Evolutionary conservation across 1,140 invertebrate species (phyloP), one percentile per base, ranked within the genome.

Genomic region (Sitophilus oryzae): DNA sequence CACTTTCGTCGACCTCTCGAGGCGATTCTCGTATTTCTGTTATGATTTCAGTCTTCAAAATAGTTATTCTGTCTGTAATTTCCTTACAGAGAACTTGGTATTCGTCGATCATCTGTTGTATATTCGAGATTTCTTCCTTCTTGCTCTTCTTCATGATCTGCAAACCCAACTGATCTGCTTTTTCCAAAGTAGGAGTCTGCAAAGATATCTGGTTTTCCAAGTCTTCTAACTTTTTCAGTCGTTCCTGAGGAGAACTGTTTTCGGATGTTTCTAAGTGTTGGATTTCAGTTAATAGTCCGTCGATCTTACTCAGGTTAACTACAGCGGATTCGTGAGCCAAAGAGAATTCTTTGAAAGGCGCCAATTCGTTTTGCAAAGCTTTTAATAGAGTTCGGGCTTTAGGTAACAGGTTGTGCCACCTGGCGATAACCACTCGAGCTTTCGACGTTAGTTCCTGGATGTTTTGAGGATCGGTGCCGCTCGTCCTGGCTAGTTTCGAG

Each of bases 261-360:
- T 76, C 62, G 46, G 76, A 56, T 36, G 71, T 59, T 52, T 77
- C 73, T 2, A 86, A 70, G 56, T 87, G 82, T 60, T 86, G 77
- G 3, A 86, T 65, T 55, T 86, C 76, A 0, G 84, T 86, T 2
- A 89, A 65, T 19, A 80, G 71, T 1, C 82, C 81, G 62, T 89
- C 85, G 1, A 86, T 75, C 59, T 83, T 80, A 0, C 81, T 83
- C 2, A 89, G 69, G 1, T 78, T 79, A 9, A 86, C 76, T 0
- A 87, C 77, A 0, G 84, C 82, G 15, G 79, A 77, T n/a, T 82
- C 79, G 50, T 88, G 86, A 11, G 81, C 79, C 11, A 77, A 77
- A 5, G 82, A 77, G 54, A 89, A 88, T 38, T 85, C 82, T 1
- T 79, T 73, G 61, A 85, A 81, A 1, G 77, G 71, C 43, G 75